Evolutionary conservation across 2,888 invertebrate genomes (phyloP).

Genomic region (Sphinx pinastri): DNA sequence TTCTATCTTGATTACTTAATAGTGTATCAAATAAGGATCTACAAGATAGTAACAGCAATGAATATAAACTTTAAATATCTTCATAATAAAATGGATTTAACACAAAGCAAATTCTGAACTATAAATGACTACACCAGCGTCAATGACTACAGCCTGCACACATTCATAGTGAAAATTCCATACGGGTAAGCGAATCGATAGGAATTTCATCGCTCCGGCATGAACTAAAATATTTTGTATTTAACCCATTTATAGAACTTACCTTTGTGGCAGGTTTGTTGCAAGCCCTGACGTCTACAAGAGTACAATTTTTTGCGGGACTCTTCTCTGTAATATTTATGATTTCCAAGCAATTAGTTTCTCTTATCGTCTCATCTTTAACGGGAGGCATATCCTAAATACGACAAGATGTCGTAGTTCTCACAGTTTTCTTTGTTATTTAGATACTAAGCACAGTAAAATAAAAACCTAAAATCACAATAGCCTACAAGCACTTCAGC

Average conservation of each 20-base stretch:
- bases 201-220: background rate
- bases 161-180: constrained; percentile 7
- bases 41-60: too few species aligned
- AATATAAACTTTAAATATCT: background rate
- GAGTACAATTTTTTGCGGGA: constrained; percentile 75
- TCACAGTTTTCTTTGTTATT: constrained; percentile 34
- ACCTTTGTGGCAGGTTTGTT: constrained; percentile 87
- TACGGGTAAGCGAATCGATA: constrained; percentile 2
- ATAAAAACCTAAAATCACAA: constrained; percentile 34
- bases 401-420: constrained; percentile 33
- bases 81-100: background rate
- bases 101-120: background rate
- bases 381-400: constrained; percentile 79
- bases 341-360: constrained; percentile 77
- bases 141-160: background rate
- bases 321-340: constrained; percentile 78
- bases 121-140: background rate
- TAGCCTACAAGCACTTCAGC: constrained; percentile 32
- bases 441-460: constrained; percentile 17
- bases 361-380: constrained; percentile 78
- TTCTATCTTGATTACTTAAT: too few species aligned
- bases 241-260: constrained; percentile 45
- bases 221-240: background rate
- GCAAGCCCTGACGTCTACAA: constrained; percentile 87
- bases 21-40: too few species aligned